Conservation (phyloP, 2,113 vertebrate species). For the Psettodes erumei region DNA sequence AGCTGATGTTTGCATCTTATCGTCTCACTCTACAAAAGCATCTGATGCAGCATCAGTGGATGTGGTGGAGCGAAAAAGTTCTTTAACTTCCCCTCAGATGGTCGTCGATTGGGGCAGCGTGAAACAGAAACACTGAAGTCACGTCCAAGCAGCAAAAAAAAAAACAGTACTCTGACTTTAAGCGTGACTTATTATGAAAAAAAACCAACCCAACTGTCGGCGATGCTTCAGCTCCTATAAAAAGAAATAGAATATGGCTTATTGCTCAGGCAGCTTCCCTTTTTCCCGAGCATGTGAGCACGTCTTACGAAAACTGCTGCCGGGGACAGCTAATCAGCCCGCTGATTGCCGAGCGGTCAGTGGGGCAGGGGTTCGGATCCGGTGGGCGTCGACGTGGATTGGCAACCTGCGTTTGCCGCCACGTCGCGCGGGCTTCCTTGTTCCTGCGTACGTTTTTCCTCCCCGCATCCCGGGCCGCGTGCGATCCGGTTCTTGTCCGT, state of each 20-base stretch:
- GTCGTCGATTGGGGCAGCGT: neutral
- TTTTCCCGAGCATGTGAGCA: slow-evolving; percentile 33
- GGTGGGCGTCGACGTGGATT: no score
- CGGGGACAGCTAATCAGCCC: slow-evolving; percentile 35
- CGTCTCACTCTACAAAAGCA: no score
- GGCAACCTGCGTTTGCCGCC: neutral
- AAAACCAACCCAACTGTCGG: no score
- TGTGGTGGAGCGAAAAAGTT: neutral
- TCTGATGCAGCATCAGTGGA: no score
- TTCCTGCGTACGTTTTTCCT: slow-evolving; percentile 42
- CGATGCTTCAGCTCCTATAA: slow-evolving; percentile 6
- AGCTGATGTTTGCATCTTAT: no score
- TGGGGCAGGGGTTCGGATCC: no score
- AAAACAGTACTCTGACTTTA: neutral
- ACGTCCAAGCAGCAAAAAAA: no score
- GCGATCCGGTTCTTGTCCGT: slow-evolving; percentile 46
- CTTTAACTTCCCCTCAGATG: no score
- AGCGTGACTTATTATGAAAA: neutral
- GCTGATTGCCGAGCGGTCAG: slow-evolving; percentile 46
- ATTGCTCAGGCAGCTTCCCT: slow-evolving; percentile 53
- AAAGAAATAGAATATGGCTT: slow-evolving; percentile 35
- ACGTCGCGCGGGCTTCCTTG: slow-evolving; percentile 8
- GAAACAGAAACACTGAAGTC: neutral
- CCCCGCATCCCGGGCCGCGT: slow-evolving; percentile 38
- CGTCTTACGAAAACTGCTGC: slow-evolving; percentile 47